Conservation (phyloP, 1,140 invertebrate species). For the Vanessa atalanta region DNA sequence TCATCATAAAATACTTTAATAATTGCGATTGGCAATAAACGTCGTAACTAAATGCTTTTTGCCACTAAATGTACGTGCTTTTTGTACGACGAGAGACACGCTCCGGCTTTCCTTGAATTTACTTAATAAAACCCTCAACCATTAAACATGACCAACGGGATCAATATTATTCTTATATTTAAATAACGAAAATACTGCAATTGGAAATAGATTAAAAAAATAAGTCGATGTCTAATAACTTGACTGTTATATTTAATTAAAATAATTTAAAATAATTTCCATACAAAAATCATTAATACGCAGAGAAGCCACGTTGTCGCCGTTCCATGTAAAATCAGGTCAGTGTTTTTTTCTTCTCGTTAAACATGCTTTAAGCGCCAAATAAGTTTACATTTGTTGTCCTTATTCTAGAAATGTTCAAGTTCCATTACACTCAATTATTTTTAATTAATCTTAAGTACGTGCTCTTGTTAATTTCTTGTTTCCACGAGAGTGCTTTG, state of each 20-base stretch:
- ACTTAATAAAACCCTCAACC: slow-evolving; percentile 7
- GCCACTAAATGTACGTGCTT: slow-evolving; percentile 1
- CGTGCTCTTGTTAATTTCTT: slow-evolving; percentile 39
- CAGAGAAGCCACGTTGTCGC: slow-evolving; percentile 3
- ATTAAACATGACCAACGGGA: neutral
- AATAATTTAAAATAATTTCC: neutral
- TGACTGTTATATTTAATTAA: too few relatives aligned
- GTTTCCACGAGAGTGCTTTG: slow-evolving; percentile 30
- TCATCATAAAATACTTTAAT: neutral
- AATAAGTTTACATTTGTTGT: slow-evolving; percentile 35
- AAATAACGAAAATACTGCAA: neutral
- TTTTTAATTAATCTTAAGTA: slow-evolving; percentile 68
- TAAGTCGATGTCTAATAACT: too few relatives aligned
- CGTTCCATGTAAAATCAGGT: slow-evolving; percentile 19
- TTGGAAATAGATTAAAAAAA: too few relatives aligned
- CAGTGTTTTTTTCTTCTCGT: slow-evolving; percentile 13
- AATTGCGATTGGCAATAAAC: neutral
- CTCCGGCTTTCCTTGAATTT: neutral
- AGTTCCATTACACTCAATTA: slow-evolving; percentile 57
- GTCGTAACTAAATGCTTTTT: neutral
- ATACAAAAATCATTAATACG: slow-evolving; percentile 9
- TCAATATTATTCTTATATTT: neutral
- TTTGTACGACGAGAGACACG: neutral
- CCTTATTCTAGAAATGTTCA: slow-evolving; percentile 37
- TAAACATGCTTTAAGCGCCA: slow-evolving; percentile 21